Conservation (phyloP, 1,140 invertebrate genomes). For the Formica selysi region DNA sequence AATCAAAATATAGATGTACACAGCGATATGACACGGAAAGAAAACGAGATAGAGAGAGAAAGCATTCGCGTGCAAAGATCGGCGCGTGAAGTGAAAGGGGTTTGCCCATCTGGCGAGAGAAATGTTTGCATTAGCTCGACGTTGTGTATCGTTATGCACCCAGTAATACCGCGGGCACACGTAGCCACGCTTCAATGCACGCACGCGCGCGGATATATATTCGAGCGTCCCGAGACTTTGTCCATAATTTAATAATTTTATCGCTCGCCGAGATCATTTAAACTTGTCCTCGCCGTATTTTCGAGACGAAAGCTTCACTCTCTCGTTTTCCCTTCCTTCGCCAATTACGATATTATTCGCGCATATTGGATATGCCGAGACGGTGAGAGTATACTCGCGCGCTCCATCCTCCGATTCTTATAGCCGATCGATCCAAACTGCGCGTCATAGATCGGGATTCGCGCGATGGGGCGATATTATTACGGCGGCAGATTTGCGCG, state of each 20-base stretch:
- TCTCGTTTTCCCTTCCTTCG: slow-evolving; percentile 13
- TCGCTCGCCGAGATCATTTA: slow-evolving; percentile 52
- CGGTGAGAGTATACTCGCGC: neutral
- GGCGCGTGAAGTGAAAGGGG: slow-evolving; percentile 69
- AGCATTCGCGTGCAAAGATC: slow-evolving; percentile 43
- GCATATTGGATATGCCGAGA: neutral
- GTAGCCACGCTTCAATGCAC: slow-evolving; percentile 44
- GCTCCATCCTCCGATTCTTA: neutral
- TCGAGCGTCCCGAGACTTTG: slow-evolving; percentile 51
- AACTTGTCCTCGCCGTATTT: slow-evolving; percentile 60
- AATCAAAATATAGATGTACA: slow-evolving; percentile 32
- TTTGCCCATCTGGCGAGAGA: slow-evolving; percentile 59
- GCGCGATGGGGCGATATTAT: neutral
- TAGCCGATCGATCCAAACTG: neutral
- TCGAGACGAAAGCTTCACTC: slow-evolving; percentile 1
- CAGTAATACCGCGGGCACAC: slow-evolving; percentile 72
- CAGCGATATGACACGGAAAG: slow-evolving; percentile 11
- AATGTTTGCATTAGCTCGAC: slow-evolving; percentile 76
- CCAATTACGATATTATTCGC: slow-evolving; percentile 20
- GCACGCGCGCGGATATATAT: slow-evolving; percentile 8
- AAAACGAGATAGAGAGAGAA: slow-evolving; percentile 9
- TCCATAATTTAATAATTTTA: slow-evolving; percentile 78
- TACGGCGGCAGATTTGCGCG: slow-evolving; percentile 31
- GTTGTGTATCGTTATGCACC: slow-evolving; percentile 55
- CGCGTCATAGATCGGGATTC: neutral